A percentile compares a stretch with the other conserved stretches of the same genome.
phyloP scores from a whole-genome alignment of 2,113 vertebrate genomes.

The Lathamus discolor region DNA sequence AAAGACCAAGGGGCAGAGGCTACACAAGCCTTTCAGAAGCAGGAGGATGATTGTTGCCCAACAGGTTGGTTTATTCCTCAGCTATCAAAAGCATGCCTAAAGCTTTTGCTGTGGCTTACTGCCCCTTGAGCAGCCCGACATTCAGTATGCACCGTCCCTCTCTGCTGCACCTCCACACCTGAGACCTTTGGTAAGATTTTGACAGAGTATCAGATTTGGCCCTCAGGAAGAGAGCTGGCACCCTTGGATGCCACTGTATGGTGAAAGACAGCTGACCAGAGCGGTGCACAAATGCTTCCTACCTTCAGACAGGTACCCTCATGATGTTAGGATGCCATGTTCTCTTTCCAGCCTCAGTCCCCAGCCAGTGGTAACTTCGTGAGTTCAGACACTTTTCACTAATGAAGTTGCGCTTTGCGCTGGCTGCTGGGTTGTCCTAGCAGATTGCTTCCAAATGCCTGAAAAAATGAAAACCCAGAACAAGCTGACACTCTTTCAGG shows the following conservation, averaged over 20 bases:
- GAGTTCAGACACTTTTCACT: neutral
- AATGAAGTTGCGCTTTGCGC: neutral
- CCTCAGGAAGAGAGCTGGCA: neutral
- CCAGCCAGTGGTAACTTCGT: neutral
- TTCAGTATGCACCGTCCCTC: neutral
- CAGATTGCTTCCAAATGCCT: neutral
- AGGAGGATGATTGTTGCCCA: neutral
- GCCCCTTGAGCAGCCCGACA: rapidly evolving
- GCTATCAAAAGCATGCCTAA: neutral
- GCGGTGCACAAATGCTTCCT: neutral
- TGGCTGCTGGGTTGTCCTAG: neutral
- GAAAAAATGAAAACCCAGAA: neutral
- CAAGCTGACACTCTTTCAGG: neutral
- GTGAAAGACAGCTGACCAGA: neutral
- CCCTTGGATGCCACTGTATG: neutral
- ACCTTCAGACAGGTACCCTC: neutral
- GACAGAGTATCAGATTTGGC: neutral
- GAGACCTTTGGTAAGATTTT: neutral
- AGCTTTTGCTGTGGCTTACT: neutral
- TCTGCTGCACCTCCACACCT: neutral
- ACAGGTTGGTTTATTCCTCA: neutral
- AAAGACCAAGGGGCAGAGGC: neutral
- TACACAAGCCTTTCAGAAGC: neutral
- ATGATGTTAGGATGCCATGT: neutral
- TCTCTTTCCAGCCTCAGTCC: neutral